Conservation (phyloP, 2,797 vertebrate genomes). For the Anolis apletophallus region DNA sequence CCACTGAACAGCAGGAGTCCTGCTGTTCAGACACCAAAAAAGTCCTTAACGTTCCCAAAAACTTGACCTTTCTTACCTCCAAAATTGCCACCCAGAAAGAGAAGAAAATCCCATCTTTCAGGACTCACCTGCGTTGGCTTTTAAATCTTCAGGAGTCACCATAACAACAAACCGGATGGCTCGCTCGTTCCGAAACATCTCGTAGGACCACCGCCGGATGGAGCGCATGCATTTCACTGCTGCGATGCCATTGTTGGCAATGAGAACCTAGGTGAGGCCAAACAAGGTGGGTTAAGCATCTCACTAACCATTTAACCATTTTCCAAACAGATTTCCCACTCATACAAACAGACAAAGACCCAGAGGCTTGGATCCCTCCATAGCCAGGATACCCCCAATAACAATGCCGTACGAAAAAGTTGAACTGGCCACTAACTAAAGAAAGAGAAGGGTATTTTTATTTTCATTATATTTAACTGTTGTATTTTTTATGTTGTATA, state of each 20-base stretch:
- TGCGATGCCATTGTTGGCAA: conserved; percentile 96
- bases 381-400: no score
- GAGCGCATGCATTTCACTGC: conserved; percentile 98
- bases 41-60: no score
- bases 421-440: no score
- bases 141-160: conserved; percentile 98
- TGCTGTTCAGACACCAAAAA: no score
- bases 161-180: conserved; percentile 97
- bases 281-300: not conserved
- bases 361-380: no score
- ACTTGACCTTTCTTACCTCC: not conserved
- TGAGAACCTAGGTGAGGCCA: conserved; percentile 86
- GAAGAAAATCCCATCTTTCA: not conserved
- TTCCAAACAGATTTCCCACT: not conserved
- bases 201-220: conserved; percentile 97
- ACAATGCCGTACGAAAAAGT: no score
- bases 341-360: no score
- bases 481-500: no score
- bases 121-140: conserved; percentile 83
- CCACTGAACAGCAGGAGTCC: not conserved
- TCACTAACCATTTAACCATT: no score
- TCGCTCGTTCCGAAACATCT: conserved; percentile 98
- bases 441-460: no score
- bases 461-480: no score
- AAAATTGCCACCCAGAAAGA: not conserved